Evolutionary conservation across 2,888 invertebrate species (phyloP).

Genomic region (Anodontia alba): DNA sequence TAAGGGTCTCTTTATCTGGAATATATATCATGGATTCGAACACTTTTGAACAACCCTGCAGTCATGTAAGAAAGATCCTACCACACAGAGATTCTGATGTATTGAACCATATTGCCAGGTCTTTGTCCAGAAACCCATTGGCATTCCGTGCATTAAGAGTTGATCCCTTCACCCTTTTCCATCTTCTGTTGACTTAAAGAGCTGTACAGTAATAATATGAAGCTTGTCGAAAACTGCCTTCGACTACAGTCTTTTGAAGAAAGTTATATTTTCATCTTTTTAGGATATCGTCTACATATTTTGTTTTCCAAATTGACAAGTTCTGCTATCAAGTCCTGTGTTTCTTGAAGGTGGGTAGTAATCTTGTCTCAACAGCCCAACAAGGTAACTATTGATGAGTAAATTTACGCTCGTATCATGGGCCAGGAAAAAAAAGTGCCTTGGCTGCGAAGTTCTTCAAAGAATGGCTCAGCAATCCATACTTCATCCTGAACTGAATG

Average conservation of each 20-base stretch:
- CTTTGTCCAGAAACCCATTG: constrained; percentile 42
- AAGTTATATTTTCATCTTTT: constrained; percentile 42
- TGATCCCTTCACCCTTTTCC: constrained; percentile 37
- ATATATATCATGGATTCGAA: constrained; percentile 33
- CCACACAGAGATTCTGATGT: constrained; percentile 41
- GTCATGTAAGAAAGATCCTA: constrained; percentile 42
- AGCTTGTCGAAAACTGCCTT: constrained; percentile 37
- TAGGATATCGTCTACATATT: constrained; percentile 33
- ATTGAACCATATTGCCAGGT: constrained; percentile 46
- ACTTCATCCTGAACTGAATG: too few species aligned
- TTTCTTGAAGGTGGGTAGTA: too few species aligned
- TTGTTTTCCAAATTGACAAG: not conserved
- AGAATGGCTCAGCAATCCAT: too few species aligned
- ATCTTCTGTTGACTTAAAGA: constrained; percentile 49
- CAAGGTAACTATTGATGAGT: too few species aligned
- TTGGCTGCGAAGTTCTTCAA: too few species aligned
- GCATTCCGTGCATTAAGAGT: too few species aligned
- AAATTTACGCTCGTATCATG: too few species aligned
- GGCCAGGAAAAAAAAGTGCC: not conserved
- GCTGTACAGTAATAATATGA: constrained; percentile 36
- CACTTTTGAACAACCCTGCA: constrained; percentile 29
- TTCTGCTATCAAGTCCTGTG: constrained; percentile 1
- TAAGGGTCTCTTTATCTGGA: constrained; percentile 34
- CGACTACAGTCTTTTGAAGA: constrained; percentile 39
- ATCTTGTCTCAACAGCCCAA: too few species aligned